Conservation (phyloP, 2,113 vertebrate genomes). For the Felis chaus region DNA sequence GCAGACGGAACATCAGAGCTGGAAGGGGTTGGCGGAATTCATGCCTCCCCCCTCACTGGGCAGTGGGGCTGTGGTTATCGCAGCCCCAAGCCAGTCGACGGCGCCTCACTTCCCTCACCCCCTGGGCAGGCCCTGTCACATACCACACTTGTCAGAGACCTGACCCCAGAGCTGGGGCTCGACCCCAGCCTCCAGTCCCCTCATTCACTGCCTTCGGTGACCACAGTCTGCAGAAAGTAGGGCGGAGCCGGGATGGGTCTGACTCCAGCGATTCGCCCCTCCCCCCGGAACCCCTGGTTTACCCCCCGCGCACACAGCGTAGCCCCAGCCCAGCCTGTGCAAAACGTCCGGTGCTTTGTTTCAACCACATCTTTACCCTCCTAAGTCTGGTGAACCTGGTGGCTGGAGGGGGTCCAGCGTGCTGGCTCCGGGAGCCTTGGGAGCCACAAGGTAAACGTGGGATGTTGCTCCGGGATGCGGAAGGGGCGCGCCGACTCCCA, state of each 20-base stretch:
- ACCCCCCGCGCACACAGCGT: rapidly evolving
- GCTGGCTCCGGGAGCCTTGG: not conserved
- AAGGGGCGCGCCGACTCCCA: not conserved
- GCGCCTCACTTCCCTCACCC: not conserved
- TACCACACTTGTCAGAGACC: rapidly evolving
- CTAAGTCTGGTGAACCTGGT: not conserved
- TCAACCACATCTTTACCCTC: not conserved
- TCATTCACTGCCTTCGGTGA: not conserved
- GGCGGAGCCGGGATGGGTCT: no score
- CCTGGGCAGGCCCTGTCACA: rapidly evolving
- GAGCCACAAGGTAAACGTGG: not conserved
- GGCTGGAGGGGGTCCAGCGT: rapidly evolving
- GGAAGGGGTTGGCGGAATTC: not conserved
- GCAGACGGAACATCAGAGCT: not conserved
- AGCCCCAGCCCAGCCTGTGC: rapidly evolving
- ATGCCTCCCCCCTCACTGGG: rapidly evolving
- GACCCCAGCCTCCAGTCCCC: not conserved
- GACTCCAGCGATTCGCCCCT: not conserved
- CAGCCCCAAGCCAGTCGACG: rapidly evolving
- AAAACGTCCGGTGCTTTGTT: not conserved
- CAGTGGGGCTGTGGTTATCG: rapidly evolving
- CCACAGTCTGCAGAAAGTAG: not conserved
- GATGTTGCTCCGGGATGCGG: not conserved
- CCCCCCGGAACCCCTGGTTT: rapidly evolving
- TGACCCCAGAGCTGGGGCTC: not conserved